A percentile compares a stretch with the other conserved stretches of the same genome.
phyloP scores from a whole-genome alignment of 2,888 invertebrate species.

The Drosophila pseudotalamancana region DNA sequence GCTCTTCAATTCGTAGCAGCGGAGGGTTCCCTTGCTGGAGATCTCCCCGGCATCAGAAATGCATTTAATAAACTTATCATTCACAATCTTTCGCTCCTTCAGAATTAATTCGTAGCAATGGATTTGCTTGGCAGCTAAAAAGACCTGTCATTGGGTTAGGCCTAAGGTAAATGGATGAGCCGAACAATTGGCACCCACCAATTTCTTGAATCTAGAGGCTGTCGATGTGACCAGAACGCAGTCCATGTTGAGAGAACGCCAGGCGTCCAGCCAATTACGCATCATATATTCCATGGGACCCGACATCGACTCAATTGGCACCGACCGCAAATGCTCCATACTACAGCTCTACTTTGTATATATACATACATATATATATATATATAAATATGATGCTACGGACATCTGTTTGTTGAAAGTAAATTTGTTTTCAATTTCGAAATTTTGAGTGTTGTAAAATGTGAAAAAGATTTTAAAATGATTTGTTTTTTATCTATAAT shows the following conservation, averaged over 20 bases:
- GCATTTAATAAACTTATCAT: not conserved
- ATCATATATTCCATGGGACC: constrained; percentile 1
- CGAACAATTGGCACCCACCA: constrained; percentile 3
- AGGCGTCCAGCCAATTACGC: constrained; percentile 4
- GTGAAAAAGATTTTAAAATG: not conserved
- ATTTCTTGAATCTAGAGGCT: not conserved
- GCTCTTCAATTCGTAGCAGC: not conserved
- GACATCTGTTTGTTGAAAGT: not conserved
- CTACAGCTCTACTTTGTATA: not conserved
- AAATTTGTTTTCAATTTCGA: constrained; percentile 7
- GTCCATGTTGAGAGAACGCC: constrained; percentile 19
- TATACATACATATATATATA: too few relatives aligned
- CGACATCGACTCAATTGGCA: not conserved
- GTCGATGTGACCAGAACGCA: not conserved
- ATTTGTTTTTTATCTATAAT: not conserved
- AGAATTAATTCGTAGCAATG: constrained; percentile 6
- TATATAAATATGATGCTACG: too few relatives aligned
- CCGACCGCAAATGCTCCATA: not conserved
- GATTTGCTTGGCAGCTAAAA: constrained; percentile 15
- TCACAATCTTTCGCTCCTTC: not conserved
- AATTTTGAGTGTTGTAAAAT: not conserved
- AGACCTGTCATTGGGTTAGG: constrained; percentile 1
- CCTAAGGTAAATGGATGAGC: too few relatives aligned
- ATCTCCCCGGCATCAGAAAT: not conserved
- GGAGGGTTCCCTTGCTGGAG: not conserved